Percentiles rank a stretch among this genome's conserved stretches.
Conservation (phyloP, 2,113 vertebrate genomes). For the Aspidoscelis tigris region DNA sequence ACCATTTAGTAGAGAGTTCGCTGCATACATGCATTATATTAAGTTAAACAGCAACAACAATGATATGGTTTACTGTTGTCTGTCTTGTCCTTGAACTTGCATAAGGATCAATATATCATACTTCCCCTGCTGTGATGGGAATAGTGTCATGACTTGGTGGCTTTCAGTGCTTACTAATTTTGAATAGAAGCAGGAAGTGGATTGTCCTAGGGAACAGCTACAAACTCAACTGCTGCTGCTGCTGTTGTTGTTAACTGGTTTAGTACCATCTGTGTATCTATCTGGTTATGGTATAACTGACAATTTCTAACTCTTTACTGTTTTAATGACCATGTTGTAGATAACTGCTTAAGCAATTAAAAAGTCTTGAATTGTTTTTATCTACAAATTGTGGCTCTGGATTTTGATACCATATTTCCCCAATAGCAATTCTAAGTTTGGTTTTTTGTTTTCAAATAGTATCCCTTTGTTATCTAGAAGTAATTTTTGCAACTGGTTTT, state of each 20-base stretch:
- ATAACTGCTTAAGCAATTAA: background rate
- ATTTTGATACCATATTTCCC: background rate
- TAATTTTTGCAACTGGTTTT: too few relatives aligned
- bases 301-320: slow-evolving; percentile 15
- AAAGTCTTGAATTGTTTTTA: background rate
- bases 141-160: background rate
- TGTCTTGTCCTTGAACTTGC: too few relatives aligned
- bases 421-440: background rate
- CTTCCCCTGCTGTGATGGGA: background rate
- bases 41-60: background rate
- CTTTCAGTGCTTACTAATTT: background rate
- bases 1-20: background rate
- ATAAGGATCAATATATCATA: background rate
- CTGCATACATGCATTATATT: too few relatives aligned
- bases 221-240: background rate
- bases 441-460: too few relatives aligned
- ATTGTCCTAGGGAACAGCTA: background rate
- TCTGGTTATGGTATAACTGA: background rate
- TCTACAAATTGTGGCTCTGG: background rate
- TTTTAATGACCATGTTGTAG: background rate
- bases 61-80: too few relatives aligned
- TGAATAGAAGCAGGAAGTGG: too few relatives aligned
- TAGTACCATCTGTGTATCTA: background rate
- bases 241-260: background rate
- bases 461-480: too few relatives aligned